Percentiles rank a stretch among this genome's conserved stretches.
Evolutionary conservation across 2,113 vertebrate species (phyloP).

Genomic region (Clinocottus analis): DNA sequence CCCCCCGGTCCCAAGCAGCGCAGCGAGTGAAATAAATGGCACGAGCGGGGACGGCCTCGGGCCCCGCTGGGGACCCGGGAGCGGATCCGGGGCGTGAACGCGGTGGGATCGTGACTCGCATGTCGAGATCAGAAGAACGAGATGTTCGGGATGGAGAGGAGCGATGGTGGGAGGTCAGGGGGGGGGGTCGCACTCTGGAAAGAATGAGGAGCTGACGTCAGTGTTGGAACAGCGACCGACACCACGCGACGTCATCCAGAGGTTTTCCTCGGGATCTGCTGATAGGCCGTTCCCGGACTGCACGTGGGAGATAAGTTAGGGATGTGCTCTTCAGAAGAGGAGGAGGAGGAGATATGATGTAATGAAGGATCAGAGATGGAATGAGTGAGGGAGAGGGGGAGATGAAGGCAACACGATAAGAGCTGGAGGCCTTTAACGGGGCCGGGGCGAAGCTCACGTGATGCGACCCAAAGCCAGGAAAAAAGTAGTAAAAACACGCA

Average conservation of each 20-base stretch:
- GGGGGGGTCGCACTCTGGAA: constrained; percentile 77
- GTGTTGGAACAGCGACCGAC: constrained; percentile 69
- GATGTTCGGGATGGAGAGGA: constrained; percentile 19
- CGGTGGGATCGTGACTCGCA: too few relatives aligned
- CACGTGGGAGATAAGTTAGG: not conserved
- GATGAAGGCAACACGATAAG: constrained; percentile 12
- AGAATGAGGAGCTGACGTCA: constrained; percentile 82
- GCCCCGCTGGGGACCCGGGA: too few relatives aligned
- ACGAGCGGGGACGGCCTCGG: too few relatives aligned
- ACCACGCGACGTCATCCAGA: constrained; percentile 74
- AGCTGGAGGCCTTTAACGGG: constrained; percentile 22
- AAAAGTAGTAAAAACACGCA: constrained; percentile 67
- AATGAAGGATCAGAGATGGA: constrained; percentile 30
- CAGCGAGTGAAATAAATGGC: too few relatives aligned
- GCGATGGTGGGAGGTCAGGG: constrained; percentile 27
- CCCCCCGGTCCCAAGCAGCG: constrained; percentile 21
- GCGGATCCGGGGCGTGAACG: too few relatives aligned
- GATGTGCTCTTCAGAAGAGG: not conserved
- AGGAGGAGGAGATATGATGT: not conserved
- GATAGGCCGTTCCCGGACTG: constrained; percentile 48
- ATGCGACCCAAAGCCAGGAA: constrained; percentile 62
- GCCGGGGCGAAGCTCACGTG: constrained; percentile 8
- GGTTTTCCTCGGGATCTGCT: constrained; percentile 51
- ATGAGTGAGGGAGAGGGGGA: constrained; percentile 27
- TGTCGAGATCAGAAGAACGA: constrained; percentile 27